Conservation (phyloP, 2,797 vertebrate genomes). For the Acipenser transmontanus region DNA sequence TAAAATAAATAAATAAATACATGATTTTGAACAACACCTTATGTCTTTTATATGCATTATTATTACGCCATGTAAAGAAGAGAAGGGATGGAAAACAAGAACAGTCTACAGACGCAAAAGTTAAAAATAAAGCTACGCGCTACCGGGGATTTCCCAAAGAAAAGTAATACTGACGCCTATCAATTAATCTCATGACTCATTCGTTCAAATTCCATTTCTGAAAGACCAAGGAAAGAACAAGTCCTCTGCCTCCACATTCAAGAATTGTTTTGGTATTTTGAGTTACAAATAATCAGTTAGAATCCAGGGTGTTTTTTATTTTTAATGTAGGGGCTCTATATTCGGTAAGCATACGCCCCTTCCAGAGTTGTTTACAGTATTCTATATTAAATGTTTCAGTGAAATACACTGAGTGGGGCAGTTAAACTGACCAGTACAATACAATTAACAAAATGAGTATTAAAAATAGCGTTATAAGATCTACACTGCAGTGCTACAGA, state of each 20-base stretch:
- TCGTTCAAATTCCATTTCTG: conserved; percentile 15
- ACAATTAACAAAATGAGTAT: too few species aligned
- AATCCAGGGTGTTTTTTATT: conserved; percentile 2
- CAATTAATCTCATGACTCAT: conserved; percentile 36
- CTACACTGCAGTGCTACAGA: too few species aligned
- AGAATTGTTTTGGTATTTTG: conserved; percentile 13
- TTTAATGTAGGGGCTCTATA: too few species aligned
- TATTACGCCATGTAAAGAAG: background rate
- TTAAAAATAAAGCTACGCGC: conserved; percentile 13
- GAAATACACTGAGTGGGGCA: too few species aligned
- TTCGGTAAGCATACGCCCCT: too few species aligned
- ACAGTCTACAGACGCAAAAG: conserved; percentile 17
- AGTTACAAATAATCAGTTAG: background rate
- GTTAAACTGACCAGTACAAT: too few species aligned
- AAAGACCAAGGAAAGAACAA: conserved; percentile 9
- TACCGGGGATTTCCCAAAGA: conserved; percentile 30
- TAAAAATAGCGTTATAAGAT: too few species aligned
- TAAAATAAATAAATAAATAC: conserved; percentile 31
- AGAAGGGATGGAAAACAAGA: conserved; percentile 16
- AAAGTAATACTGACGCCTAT: conserved; percentile 2
- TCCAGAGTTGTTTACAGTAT: too few species aligned
- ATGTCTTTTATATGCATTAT: background rate
- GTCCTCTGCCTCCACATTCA: conserved; percentile 29
- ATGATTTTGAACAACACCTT: conserved; percentile 13
- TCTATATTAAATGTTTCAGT: too few species aligned